Conservation (phyloP, 2,888 invertebrate genomes). For the Neoascia interrupta region DNA sequence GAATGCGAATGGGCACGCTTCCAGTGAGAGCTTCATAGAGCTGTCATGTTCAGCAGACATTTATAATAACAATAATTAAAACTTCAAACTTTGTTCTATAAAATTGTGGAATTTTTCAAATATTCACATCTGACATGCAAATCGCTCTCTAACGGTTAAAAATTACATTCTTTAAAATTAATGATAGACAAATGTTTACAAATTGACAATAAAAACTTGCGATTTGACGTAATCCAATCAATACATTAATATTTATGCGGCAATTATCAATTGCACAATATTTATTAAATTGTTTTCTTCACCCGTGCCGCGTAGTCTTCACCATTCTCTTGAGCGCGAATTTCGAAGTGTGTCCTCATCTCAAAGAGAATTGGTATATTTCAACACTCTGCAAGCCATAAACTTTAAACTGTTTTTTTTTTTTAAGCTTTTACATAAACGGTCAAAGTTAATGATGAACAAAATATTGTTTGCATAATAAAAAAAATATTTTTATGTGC, state of each 20-base stretch:
- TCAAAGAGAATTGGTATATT: constrained; percentile 31
- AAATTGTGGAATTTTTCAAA: not conserved
- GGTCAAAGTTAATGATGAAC: constrained; percentile 35
- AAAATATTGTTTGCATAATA: constrained; percentile 49
- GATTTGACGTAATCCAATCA: constrained; percentile 57
- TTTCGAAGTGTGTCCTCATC: constrained; percentile 19
- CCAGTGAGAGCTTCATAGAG: constrained; percentile 1
- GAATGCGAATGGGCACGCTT: constrained; percentile 30
- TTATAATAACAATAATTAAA: too few species aligned
- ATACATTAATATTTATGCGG: constrained; percentile 33
- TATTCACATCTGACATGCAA: too few species aligned
- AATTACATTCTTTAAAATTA: too few species aligned
- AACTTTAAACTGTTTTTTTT: constrained; percentile 18
- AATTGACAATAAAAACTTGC: constrained; percentile 36
- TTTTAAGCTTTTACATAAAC: constrained; percentile 42
- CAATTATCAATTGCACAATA: constrained; percentile 55
- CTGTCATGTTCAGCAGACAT: too few species aligned
- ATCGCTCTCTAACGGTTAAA: not conserved
- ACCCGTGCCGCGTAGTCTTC: constrained; percentile 6
- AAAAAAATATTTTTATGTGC: constrained; percentile 12
- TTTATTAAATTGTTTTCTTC: constrained; percentile 37
- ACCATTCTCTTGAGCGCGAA: constrained; percentile 7
- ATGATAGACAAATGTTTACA: not conserved
- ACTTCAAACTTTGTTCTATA: not conserved
- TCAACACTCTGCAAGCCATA: constrained; percentile 53